These are phyloP conservation scores for Cebus imitator DNA, from an alignment of 2,113 vertebrate species.

Conservation along the genomic window DNA sequence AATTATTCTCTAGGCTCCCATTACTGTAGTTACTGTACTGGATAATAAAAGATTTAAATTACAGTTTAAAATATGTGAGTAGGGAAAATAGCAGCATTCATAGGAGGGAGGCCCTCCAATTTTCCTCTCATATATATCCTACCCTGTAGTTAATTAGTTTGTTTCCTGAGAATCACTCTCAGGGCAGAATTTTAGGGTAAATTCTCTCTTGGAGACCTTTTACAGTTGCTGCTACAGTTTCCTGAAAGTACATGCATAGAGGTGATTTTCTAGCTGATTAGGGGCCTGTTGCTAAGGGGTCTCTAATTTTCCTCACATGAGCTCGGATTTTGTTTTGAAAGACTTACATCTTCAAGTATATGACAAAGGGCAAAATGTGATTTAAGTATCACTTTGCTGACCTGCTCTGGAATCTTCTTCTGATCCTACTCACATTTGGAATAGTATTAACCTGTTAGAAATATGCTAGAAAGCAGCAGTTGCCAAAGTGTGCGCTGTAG, in stretches of 20 bases:
- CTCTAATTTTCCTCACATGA: neutral
- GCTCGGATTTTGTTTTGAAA: neutral
- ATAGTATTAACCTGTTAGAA: neutral
- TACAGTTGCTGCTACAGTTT: neutral
- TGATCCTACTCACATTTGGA: neutral
- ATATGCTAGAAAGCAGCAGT: neutral
- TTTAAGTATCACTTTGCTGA: neutral
- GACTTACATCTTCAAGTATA: neutral
- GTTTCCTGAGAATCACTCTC: neutral
- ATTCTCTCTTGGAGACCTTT: neutral
- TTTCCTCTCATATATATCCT: neutral
- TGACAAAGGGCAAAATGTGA: neutral
- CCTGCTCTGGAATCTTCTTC: neutral
- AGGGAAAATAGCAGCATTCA: neutral
- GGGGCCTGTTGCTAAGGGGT: neutral
- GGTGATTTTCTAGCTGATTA: neutral
- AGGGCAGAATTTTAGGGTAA: neutral
- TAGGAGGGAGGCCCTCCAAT: neutral
- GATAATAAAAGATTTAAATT: slow-evolving; percentile 32
- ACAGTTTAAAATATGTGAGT: neutral
- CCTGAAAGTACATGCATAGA: neutral
- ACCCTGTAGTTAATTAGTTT: neutral
- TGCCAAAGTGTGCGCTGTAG: neutral
- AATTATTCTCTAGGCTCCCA: slow-evolving; percentile 44
- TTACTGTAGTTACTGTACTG: neutral